Conservation (phyloP, 2,797 vertebrate genomes). For the Mormyrus proboscirostris region DNA sequence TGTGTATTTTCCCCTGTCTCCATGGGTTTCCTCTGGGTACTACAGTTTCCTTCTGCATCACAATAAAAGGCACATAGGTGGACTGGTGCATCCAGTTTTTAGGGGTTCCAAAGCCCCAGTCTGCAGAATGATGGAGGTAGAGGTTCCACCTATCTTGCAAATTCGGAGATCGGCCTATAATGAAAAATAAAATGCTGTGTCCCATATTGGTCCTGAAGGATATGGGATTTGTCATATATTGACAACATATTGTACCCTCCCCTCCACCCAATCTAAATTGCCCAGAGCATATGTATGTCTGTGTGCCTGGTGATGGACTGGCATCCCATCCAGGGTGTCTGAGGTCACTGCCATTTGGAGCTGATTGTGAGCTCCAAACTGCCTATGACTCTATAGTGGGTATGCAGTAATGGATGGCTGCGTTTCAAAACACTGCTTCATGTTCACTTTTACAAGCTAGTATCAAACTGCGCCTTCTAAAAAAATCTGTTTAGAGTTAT, state of each 20-base stretch:
- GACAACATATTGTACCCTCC: background rate
- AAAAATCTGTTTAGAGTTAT: background rate
- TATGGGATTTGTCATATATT: background rate
- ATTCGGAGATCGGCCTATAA: background rate
- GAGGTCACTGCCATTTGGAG: too few relatives aligned
- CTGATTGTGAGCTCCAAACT: background rate
- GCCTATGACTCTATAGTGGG: background rate
- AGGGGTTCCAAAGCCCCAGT: background rate
- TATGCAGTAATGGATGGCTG: background rate
- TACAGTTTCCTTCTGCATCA: background rate
- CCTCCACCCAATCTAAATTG: background rate
- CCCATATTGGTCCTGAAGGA: background rate
- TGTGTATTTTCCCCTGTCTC: background rate
- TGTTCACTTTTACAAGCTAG: background rate
- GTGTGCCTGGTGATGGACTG: background rate
- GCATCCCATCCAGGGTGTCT: background rate
- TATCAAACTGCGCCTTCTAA: background rate
- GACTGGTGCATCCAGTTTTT: background rate
- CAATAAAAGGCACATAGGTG: background rate
- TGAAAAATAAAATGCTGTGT: background rate
- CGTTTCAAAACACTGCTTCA: background rate
- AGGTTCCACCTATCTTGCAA: background rate
- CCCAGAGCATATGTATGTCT: background rate
- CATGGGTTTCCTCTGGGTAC: background rate
- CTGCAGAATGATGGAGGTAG: background rate